Evolutionary conservation across 2,113 vertebrate genomes (phyloP), one percentile per base, ranked within the genome.

Genomic region (Lynx canadensis): DNA sequence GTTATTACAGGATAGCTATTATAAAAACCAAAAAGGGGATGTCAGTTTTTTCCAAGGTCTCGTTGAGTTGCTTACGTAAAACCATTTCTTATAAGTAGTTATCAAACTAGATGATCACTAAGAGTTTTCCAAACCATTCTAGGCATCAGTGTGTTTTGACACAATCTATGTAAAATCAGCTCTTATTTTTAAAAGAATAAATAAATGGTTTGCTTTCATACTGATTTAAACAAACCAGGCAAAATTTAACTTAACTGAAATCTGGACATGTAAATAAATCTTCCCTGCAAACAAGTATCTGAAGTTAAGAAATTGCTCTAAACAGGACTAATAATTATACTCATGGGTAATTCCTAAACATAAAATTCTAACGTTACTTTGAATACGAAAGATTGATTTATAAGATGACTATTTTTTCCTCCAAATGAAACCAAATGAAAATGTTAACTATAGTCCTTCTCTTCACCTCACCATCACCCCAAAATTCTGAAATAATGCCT

Each of bases 171-270:
- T 86, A 68, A 80, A 76, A 92, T 96, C 69, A 95, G 69, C 63
- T 83, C 23, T 90, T 94, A 87, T 78, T 55, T 97, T 89, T 36
- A 80, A 85, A 91, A 65, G 38, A 95, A 71, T 91, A 95, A 96
- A 91, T 78, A 87, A 95, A 38, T 85, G 33, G 13, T 83, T 92
- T 50, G 18, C 18, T 69, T 93, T 95, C 79, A 18, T 93, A 90
- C 81, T 96, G 88, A 69, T 94, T 76, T 94, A 89, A 92, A 76
- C 31, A 89, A 91, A 65, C 19, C 48, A 96, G 60, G 48, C n/a
- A 96, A 90, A 95, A 66, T 95, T 94, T 97, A 97, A 96, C 76
- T 92, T 92, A 76, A 88, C 79, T 95, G 86, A 94, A 92, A 89
- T 96, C 90, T 95, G 60, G 60, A 84, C 23, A 13, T 55, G 15